Conservation (phyloP, 2,797 vertebrate genomes). For the Leptodactylus fallax region DNA sequence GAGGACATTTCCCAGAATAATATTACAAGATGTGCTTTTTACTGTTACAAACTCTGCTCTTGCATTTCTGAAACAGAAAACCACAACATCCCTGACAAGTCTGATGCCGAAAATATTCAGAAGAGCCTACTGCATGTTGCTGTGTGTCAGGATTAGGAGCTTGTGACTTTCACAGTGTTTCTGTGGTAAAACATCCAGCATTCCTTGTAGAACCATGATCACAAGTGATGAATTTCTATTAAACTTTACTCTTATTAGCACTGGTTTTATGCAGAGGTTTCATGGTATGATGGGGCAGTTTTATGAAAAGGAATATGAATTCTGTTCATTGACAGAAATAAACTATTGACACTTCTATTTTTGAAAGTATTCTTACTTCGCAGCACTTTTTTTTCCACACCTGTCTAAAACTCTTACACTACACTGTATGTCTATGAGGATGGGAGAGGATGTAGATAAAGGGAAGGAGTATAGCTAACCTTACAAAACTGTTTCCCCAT, state of each 20-base stretch:
- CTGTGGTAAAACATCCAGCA: neutral
- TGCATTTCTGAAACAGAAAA: slow-evolving; percentile 1
- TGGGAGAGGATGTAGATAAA: too few relatives aligned
- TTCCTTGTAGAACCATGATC: neutral
- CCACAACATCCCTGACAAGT: slow-evolving; percentile 13
- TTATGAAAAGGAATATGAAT: too few relatives aligned
- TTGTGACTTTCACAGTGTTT: slow-evolving; percentile 4
- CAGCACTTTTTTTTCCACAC: too few relatives aligned
- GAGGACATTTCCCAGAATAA: neutral
- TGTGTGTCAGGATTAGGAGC: neutral
- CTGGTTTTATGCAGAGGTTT: neutral
- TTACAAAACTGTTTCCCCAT: too few relatives aligned
- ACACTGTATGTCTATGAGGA: too few relatives aligned
- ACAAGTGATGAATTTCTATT: neutral
- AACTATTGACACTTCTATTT: too few relatives aligned
- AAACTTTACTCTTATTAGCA: neutral
- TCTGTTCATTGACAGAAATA: too few relatives aligned
- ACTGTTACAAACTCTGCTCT: neutral
- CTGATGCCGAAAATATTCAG: neutral
- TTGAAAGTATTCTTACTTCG: too few relatives aligned
- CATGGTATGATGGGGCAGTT: neutral
- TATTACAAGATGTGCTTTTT: neutral
- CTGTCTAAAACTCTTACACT: too few relatives aligned
- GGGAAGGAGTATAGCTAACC: too few relatives aligned
- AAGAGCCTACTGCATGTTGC: neutral